Evolutionary conservation across 2,888 invertebrate species (phyloP).

Genomic region (Heterodera filipjevi): DNA sequence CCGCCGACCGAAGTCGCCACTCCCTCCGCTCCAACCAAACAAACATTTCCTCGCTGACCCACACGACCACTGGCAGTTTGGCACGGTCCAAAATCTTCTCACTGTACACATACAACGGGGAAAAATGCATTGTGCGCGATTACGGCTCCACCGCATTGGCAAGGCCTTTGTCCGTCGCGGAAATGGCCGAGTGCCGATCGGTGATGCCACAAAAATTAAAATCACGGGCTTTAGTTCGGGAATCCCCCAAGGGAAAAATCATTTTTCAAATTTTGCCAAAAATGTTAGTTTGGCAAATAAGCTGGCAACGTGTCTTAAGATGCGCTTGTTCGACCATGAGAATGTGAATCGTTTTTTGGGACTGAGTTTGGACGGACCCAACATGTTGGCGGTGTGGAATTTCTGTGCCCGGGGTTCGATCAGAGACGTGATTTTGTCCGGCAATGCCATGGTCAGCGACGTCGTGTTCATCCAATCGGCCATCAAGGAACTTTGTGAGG

Average conservation of each 20-base stretch:
- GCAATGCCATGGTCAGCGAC: slow-evolving; percentile 48
- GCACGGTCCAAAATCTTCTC: background rate
- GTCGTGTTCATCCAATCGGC: slow-evolving; percentile 58
- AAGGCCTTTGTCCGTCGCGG: background rate
- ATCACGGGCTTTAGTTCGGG: no score
- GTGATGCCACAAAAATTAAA: no score
- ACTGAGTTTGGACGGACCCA: slow-evolving; percentile 54
- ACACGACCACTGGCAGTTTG: slow-evolving; percentile 9
- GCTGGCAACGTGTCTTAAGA: slow-evolving; percentile 17
- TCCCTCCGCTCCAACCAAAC: slow-evolving; percentile 4
- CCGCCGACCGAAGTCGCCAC: background rate
- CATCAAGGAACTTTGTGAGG: slow-evolving; percentile 54
- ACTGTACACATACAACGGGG: slow-evolving; percentile 3
- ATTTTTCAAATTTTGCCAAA: background rate
- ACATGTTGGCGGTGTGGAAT: slow-evolving; percentile 54
- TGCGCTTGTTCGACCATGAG: slow-evolving; percentile 42
- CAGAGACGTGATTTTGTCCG: slow-evolving; percentile 46
- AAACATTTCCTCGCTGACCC: slow-evolving; percentile 5
- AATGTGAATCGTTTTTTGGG: slow-evolving; percentile 57
- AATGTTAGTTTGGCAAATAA: background rate
- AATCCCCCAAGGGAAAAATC: background rate
- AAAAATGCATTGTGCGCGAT: background rate
- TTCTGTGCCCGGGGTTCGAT: slow-evolving; percentile 55
- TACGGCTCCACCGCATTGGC: background rate
- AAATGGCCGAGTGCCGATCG: slow-evolving; percentile 13